Evolutionary conservation across 1,140 invertebrate species (phyloP), one percentile per base, ranked within the genome.

Genomic region (Diabrotica undecimpunctata): DNA sequence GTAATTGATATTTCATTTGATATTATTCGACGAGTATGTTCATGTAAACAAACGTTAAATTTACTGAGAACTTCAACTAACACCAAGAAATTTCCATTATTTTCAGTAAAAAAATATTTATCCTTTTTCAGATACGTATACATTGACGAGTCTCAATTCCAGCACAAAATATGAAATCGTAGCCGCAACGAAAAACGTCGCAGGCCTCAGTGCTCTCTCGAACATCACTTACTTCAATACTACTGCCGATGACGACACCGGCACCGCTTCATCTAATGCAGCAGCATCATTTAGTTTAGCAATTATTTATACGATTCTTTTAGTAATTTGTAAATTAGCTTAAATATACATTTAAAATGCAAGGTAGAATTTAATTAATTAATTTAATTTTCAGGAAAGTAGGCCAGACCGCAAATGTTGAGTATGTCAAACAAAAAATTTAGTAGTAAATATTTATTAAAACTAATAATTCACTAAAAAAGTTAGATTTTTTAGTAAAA

Each of bases 311-410:
- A 37, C 11, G 12, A 25, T 50, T 5, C 14, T 60, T 60, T 41
- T 60, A 41, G 12, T 50, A 14, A 13, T 50, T 7, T 14, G 10
- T 13, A 60, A 9, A 50, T 25, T 39, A 46, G 58, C 58, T 57
- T 57, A 57, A 57, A 57, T 37, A 57, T 57, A n/a, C 38, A 25
- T 57, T 10, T 57, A 11, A 57, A 38, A 38, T 57, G 55, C 38
- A n/a, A 57, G 55, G 36, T 57, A 57, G 25, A 37, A 57, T 57
- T 25, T 55, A 35, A 55, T 25, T 25, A 25, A 25, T 25, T 25
- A 25, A 25, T 25, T 25, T 25, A 25, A 25, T 25, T 25, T 25
- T 25, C 25, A 25, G 25, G 25, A 25, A 25, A 25, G 25, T 25
- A 25, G 1, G 25, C 25, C 25, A 25, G 25, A 4, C 25, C 25